Evolutionary conservation across 1,140 invertebrate species (phyloP).

Genomic region (Mycetomoellerius zeteki): DNA sequence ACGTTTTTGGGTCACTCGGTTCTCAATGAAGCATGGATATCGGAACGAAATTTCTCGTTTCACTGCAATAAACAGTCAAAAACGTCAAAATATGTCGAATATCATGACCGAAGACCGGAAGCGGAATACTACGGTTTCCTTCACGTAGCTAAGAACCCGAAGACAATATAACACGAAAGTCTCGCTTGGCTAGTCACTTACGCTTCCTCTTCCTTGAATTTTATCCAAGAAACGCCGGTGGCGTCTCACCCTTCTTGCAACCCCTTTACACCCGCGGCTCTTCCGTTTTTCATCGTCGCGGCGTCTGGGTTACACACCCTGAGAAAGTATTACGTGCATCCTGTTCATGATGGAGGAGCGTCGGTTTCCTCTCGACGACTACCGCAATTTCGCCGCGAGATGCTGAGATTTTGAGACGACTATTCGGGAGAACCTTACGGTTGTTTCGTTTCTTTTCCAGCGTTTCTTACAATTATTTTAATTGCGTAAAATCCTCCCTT

Average conservation of each 20-base stretch:
- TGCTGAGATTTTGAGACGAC: constrained; percentile 19
- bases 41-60: constrained; percentile 3
- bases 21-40: constrained; percentile 8
- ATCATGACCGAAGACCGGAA: constrained; percentile 9
- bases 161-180: constrained; percentile 74
- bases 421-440: constrained; percentile 14
- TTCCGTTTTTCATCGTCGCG: constrained; percentile 71
- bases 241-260: constrained; percentile 60
- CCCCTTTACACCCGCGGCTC: constrained; percentile 31
- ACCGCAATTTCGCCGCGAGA: neutral
- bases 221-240: constrained; percentile 61
- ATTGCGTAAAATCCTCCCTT: constrained; percentile 14
- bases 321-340: constrained; percentile 69
- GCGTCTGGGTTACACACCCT: constrained; percentile 57
- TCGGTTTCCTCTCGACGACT: constrained; percentile 55
- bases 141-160: constrained; percentile 32
- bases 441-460: neutral
- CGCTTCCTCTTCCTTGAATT: constrained; percentile 74
- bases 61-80: neutral
- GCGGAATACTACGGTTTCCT: constrained; percentile 12
- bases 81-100: constrained; percentile 16
- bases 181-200: constrained; percentile 75
- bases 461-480: constrained; percentile 15
- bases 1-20: constrained; percentile 35
- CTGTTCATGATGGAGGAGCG: constrained; percentile 67